These are phyloP conservation scores for Aphis craccivora DNA, from an alignment of 1,140 invertebrate species.

Conservation along the genomic window DNA sequence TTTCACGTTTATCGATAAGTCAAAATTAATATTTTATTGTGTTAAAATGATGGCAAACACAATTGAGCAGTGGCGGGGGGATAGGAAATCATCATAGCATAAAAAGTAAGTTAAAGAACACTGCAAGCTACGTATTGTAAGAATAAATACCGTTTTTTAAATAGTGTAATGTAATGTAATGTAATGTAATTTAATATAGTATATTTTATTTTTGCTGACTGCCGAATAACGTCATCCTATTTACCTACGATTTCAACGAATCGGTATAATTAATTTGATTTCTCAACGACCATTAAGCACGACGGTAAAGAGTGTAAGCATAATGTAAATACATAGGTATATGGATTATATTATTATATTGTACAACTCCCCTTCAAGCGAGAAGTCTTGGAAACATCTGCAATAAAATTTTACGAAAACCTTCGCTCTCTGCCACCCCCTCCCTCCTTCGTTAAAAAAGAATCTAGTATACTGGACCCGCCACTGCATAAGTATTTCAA, in stretches of 20 bases:
- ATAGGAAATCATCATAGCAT: not conserved
- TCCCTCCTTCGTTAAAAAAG: not conserved
- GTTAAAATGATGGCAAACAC: not conserved
- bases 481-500: not conserved
- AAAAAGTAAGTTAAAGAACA: not conserved
- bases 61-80: not conserved
- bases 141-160: not conserved
- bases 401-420: not conserved
- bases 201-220: too few species aligned
- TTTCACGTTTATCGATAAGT: not conserved
- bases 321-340: not conserved
- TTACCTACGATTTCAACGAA: not conserved
- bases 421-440: not conserved
- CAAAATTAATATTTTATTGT: not conserved
- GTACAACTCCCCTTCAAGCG: not conserved
- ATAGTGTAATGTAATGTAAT: too few species aligned
- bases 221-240: not conserved
- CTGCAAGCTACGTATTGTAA: not conserved
- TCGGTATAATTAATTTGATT: slow-evolving; percentile 10
- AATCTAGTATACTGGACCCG: not conserved
- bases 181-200: not conserved
- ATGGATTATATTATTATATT: not conserved
- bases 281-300: not conserved
- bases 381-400: not conserved
- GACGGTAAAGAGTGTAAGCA: not conserved